These are phyloP conservation scores for Psammodynastes pulverulentus DNA, from an alignment of 2,113 vertebrate genomes.

Conservation along the genomic window DNA sequence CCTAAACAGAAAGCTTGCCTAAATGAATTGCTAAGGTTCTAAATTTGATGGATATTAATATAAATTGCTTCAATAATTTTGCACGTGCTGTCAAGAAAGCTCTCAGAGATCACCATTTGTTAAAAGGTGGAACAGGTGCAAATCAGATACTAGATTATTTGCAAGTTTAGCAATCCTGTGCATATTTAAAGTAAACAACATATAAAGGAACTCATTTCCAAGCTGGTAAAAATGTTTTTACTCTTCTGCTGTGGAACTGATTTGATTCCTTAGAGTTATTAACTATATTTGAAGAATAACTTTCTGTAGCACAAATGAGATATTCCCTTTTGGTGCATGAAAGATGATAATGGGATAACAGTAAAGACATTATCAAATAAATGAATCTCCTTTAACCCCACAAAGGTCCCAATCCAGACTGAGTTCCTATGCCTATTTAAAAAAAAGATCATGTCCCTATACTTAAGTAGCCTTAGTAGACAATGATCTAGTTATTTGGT, in stretches of 20 bases:
- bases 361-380: not conserved
- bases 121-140: not conserved
- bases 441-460: not conserved
- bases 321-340: not conserved
- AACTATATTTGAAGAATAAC: not conserved
- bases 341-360: not conserved
- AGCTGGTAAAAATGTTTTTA: not conserved
- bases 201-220: not conserved
- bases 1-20: not conserved
- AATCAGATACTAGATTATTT: not conserved
- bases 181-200: not conserved
- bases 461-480: not conserved
- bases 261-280: not conserved
- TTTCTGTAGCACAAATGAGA: not conserved
- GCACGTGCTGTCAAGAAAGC: not conserved
- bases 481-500: not conserved
- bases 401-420: not conserved
- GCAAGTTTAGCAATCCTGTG: not conserved
- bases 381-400: not conserved
- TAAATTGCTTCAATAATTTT: not conserved
- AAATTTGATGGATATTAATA: not conserved
- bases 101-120: not conserved
- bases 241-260: not conserved
- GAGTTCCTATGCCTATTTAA: not conserved
- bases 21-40: not conserved